Percentiles rank a stretch among this genome's conserved stretches.
phyloP scores from a whole-genome alignment of 2,797 vertebrate genomes.

The Siniperca obscura region DNA sequence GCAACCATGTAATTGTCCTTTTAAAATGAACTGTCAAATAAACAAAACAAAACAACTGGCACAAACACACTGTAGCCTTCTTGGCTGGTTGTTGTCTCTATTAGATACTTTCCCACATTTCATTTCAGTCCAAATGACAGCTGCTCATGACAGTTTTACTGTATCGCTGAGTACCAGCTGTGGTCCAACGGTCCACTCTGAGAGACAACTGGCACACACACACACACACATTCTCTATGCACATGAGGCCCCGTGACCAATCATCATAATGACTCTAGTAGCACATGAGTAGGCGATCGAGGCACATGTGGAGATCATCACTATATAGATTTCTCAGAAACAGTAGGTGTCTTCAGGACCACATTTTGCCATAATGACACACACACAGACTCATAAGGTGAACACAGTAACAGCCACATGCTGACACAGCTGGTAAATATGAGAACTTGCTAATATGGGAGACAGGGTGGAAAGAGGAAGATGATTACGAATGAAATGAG shows the following conservation, averaged over 20 bases:
- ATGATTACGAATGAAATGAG: constrained; percentile 1
- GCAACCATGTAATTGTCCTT: too few species aligned
- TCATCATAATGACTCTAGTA: constrained; percentile 32
- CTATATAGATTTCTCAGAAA: constrained; percentile 16
- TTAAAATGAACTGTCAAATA: too few species aligned
- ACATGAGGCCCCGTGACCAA: constrained; percentile 60
- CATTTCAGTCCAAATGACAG: constrained; percentile 56
- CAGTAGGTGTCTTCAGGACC: background rate
- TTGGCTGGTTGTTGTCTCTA: constrained; percentile 16
- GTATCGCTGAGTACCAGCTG: constrained; percentile 69
- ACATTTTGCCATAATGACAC: too few species aligned
- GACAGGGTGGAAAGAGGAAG: background rate
- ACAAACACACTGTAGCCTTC: constrained; percentile 1
- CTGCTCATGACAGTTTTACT: constrained; percentile 61
- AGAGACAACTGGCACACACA: constrained; percentile 58
- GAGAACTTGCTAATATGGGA: background rate
- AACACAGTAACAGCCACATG: too few species aligned
- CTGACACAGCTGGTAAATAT: background rate
- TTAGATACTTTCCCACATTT: constrained; percentile 59
- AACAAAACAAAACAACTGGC: background rate
- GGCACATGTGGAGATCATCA: constrained; percentile 15
- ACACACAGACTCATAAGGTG: too few species aligned
- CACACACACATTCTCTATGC: constrained; percentile 24
- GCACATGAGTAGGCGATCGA: constrained; percentile 24
- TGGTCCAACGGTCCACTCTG: constrained; percentile 55